Evolutionary conservation across 2,888 invertebrate genomes (phyloP), one percentile per base, ranked within the genome.

Genomic region (Sclerodermus sp.): DNA sequence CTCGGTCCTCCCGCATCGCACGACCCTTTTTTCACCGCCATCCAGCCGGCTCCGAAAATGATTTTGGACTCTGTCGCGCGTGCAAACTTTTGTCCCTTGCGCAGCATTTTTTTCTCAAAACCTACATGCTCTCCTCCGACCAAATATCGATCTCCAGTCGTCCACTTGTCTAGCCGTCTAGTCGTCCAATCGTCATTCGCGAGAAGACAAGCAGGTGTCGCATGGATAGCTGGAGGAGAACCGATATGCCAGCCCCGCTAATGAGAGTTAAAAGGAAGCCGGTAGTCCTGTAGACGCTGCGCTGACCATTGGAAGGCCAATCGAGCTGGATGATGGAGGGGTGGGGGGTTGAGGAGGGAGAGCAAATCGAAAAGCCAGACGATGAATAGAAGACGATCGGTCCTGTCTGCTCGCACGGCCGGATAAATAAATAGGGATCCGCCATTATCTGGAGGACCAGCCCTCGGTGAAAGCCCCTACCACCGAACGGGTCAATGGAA

Each of bases 341-440:
- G 8, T 23, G 23, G 23, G 23, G 23, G 8, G 3, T 23, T 23
- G 23, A 8, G 23, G 8, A 8, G 23, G 8, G 23, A n/a, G n/a
- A n/a, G n/a, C n/a, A n/a, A 5, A 58, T 63, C 60, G 56, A 60
- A 63, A 63, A 63, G 56, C 58, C 53, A 55, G 55, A 50, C 52
- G 55, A 60, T 63, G 61, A 64, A 64, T 64, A 58, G 63, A 65
- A 71, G 71, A 69, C 66, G 64, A 64, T 64, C 62, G 58, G 61
- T 57, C 63, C 65, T 63, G 68, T 68, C 71, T 64, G 70, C 62
- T 62, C 62, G 60, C 64, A 56, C 58, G 62, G 60, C 53, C 59
- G 66, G 66, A 68, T 71, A 72, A 71, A 72, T 71, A 72, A 69
- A 71, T 70, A 67, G 67, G 66, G 67, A 66, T 65, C 64, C 67